Percentiles rank a stretch among this genome's conserved stretches.
phyloP scores from a whole-genome alignment of 2,888 invertebrate species.

The Metopia argyrocephala region DNA sequence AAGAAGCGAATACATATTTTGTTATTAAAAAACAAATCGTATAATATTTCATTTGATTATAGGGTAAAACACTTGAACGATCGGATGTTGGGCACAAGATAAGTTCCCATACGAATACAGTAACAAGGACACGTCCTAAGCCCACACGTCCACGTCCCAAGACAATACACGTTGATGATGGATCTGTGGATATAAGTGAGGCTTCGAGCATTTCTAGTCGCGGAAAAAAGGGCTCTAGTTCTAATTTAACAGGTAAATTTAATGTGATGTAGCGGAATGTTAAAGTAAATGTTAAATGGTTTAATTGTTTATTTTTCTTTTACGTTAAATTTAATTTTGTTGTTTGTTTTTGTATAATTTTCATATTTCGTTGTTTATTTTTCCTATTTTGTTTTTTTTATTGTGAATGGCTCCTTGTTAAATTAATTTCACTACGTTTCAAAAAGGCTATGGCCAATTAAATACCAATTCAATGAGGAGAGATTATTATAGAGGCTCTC shows the following conservation, averaged over 20 bases:
- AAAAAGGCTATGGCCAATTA: conserved; percentile 77
- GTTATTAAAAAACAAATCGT: background rate
- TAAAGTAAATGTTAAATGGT: background rate
- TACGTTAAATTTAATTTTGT: conserved; percentile 47
- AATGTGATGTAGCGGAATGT: conserved; percentile 22
- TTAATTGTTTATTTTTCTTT: conserved; percentile 57
- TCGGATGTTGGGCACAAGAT: conserved; percentile 78
- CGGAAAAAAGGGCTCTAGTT: conserved; percentile 89
- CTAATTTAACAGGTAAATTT: conserved; percentile 87
- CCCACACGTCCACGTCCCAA: conserved; percentile 89
- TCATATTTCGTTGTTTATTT: conserved; percentile 63
- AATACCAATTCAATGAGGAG: conserved; percentile 87
- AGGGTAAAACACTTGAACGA: conserved; percentile 91
- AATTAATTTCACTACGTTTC: conserved; percentile 55
- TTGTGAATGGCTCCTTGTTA: conserved; percentile 57
- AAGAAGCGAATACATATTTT: too few relatives aligned
- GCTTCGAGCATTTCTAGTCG: conserved; percentile 85
- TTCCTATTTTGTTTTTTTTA: conserved; percentile 57
- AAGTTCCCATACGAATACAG: conserved; percentile 72
- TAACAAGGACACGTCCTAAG: conserved; percentile 81
- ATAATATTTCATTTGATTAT: conserved; percentile 41
- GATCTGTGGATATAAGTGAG: conserved; percentile 87
- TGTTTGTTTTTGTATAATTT: conserved; percentile 36
- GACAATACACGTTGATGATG: conserved; percentile 93
- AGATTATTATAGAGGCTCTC: conserved; percentile 94